phyloP scores from a whole-genome alignment of 1,140 invertebrate genomes.

The Drusus annulatus region DNA sequence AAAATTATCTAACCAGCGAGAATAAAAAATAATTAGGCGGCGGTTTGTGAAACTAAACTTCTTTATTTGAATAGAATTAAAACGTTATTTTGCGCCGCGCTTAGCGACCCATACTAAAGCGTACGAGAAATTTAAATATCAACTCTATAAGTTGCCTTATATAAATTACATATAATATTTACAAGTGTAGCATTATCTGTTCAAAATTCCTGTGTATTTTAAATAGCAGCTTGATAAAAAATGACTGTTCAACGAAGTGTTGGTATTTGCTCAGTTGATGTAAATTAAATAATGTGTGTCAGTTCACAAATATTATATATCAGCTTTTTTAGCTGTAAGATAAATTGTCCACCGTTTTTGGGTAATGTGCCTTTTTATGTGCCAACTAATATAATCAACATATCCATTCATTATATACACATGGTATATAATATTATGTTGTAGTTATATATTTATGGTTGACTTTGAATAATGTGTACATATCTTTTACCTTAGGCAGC shows the following conservation, averaged over 20 bases:
- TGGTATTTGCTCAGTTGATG: constrained; percentile 50
- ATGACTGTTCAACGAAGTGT: no score
- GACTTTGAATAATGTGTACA: constrained; percentile 40
- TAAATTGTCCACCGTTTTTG: constrained; percentile 50
- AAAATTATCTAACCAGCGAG: constrained; percentile 34
- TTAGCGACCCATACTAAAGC: not conserved
- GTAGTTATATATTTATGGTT: constrained; percentile 1
- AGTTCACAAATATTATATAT: not conserved
- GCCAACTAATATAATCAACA: constrained; percentile 52
- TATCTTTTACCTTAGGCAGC: constrained; percentile 50
- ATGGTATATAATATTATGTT: not conserved
- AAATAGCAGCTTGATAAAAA: constrained; percentile 25
- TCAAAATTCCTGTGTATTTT: constrained; percentile 10
- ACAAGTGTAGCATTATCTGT: no score
- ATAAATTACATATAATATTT: no score
- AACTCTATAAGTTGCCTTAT: constrained; percentile 15
- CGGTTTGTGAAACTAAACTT: constrained; percentile 15
- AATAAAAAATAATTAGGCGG: constrained; percentile 34
- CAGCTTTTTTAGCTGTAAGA: constrained; percentile 11
- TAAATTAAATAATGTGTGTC: not conserved
- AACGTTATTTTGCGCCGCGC: not conserved
- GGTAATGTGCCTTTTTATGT: constrained; percentile 57
- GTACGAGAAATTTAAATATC: no score
- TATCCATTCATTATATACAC: constrained; percentile 47
- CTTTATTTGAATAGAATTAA: not conserved